phyloP scores from a whole-genome alignment of 2,113 vertebrate species.

The Ictalurus punctatus region DNA sequence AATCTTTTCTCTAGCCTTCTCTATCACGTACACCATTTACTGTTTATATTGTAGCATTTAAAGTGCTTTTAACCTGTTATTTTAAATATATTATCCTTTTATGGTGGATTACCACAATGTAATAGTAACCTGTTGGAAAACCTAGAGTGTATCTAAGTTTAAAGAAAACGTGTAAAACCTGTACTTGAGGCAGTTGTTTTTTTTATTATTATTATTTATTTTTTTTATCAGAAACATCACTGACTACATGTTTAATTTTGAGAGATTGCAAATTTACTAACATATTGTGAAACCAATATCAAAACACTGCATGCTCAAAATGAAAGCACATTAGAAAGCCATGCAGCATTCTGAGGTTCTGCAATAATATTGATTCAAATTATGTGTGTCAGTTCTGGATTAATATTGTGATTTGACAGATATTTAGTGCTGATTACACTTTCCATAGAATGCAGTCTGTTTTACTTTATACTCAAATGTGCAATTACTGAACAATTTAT shows the following conservation, averaged over 20 bases:
- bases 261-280: neutral
- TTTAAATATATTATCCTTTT: neutral
- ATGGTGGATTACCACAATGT: neutral
- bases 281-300: conserved; percentile 1
- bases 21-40: neutral
- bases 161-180: neutral
- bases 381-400: neutral
- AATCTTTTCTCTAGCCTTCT: neutral
- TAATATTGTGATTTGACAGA: neutral
- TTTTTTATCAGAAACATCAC: neutral
- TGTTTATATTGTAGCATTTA: neutral
- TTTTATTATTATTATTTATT: too few species aligned
- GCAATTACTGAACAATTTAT: neutral
- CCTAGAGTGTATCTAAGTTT: neutral
- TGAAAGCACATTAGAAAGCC: conserved; percentile 4
- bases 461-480: neutral
- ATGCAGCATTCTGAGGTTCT: neutral
- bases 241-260: neutral
- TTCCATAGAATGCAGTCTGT: neutral
- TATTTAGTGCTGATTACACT: neutral
- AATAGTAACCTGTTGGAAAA: neutral
- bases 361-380: neutral
- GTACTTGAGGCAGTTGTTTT: neutral
- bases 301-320: neutral
- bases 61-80: neutral